Base-by-base conservation (phyloP, 2,113 vertebrate species). In the Pluvianellus socialis region DNA sequence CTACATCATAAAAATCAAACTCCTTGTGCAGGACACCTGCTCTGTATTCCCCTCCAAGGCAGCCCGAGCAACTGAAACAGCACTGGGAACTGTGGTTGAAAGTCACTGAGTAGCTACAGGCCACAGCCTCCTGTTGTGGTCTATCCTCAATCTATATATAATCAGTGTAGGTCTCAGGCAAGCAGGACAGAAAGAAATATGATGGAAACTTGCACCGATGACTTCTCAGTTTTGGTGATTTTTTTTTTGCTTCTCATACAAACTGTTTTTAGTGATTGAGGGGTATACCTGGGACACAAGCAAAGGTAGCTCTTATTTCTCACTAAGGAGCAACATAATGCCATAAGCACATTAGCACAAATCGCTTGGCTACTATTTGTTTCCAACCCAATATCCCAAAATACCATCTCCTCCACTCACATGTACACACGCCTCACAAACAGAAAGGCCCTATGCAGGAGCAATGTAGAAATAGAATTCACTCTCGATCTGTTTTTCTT, bases 91-190 rank as follows among this genome's bases (percentile, higher is more conserved):
- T 11, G 15, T 6, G 20, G 50, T 1, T 77, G 33, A 63, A 58
- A 38, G 7, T n/a, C 14, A 27, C 1, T 59, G 21, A 45, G 33
- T 23, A 61, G 47, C 19, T 63, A 40, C 42, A 44, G 24, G n/a
- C 47, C 28, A n/a, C 23, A 72, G 23, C 20, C 62, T 38, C 22
- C 45, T 38, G 10, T 42, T 47, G 10, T 65, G 50, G 5, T 47
- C 12, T 86, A 8, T 20, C 32, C 27, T 76, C 44, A 44, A 12
- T 1, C 32, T 40, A 15, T 27, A 32, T 26, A 56, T 14, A 50
- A 38, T 7, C 5, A 56, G 9, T 0, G 2, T 6, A 20, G 5
- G 2, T 6, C 26, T 33, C 38, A 42, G 53, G 40, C 19, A 90
- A 75, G 5, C 3, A 50, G 5, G 12, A 72, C 9, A n/a, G 18